Percentiles rank a stretch among this genome's conserved stretches.
Conservation (phyloP, 1,140 invertebrate species). For the Chrysomallon squamiferum region DNA sequence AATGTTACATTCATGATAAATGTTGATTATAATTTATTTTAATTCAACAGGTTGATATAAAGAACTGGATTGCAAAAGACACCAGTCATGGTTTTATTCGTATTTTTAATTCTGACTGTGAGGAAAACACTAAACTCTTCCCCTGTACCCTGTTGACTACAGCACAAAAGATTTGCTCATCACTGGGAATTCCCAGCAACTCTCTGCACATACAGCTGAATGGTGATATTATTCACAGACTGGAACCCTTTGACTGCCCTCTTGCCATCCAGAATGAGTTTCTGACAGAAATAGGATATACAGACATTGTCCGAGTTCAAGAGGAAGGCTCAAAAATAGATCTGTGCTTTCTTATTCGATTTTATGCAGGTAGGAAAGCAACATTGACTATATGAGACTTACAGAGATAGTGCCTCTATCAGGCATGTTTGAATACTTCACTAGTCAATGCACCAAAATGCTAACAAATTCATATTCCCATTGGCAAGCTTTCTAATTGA, state of each 20-base stretch:
- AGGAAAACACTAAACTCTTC: constrained; percentile 48
- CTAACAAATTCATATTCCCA: too few relatives aligned
- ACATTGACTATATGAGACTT: too few relatives aligned
- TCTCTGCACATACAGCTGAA: constrained; percentile 60
- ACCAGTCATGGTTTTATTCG: constrained; percentile 59
- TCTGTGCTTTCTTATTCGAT: constrained; percentile 57
- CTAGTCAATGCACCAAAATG: too few relatives aligned
- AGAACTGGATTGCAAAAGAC: constrained; percentile 55
- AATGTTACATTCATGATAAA: too few relatives aligned
- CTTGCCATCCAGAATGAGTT: constrained; percentile 61
- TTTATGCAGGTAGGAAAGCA: constrained; percentile 57
- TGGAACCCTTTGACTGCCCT: constrained; percentile 60
- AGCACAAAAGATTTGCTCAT: constrained; percentile 57
- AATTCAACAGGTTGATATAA: constrained; percentile 40
- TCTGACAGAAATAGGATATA: constrained; percentile 56
- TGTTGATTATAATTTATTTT: too few relatives aligned
- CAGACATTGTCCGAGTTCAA: constrained; percentile 55
- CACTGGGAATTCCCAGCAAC: constrained; percentile 53
- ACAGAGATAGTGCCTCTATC: too few relatives aligned
- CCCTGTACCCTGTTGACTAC: constrained; percentile 57
- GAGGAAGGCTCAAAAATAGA: constrained; percentile 54
- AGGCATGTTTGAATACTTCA: too few relatives aligned
- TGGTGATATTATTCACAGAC: constrained; percentile 59
- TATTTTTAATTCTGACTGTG: constrained; percentile 50
- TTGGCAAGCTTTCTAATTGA: too few relatives aligned